These are phyloP conservation scores for Galeopterus variegatus DNA, from an alignment of 2,113 vertebrate genomes.

Conservation along the genomic window DNA sequence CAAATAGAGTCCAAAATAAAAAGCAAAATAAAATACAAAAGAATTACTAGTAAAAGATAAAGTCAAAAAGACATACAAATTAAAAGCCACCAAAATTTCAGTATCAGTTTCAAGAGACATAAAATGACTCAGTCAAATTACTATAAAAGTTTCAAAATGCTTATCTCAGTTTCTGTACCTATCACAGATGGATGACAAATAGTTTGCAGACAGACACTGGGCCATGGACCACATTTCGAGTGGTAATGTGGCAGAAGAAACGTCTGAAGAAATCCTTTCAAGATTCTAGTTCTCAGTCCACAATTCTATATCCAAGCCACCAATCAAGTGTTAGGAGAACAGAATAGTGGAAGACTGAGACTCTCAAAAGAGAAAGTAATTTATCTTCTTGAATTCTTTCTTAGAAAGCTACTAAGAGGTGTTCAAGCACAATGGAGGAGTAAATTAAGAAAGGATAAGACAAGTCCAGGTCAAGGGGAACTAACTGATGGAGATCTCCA, in stretches of 20 bases:
- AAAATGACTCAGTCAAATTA: neutral
- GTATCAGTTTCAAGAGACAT: neutral
- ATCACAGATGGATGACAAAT: neutral
- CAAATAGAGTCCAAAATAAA: neutral
- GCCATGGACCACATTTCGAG: neutral
- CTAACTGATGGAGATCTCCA: accelerated
- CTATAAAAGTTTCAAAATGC: neutral
- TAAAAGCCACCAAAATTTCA: neutral
- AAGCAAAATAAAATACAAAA: neutral
- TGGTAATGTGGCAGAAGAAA: neutral
- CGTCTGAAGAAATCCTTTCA: neutral
- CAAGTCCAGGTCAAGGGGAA: neutral
- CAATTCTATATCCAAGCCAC: neutral
- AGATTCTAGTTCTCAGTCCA: neutral
- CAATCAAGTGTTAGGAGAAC: neutral
- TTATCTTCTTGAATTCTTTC: neutral
- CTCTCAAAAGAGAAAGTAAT: neutral
- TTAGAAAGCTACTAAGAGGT: neutral
- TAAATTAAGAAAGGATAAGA: neutral
- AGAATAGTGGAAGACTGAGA: neutral
- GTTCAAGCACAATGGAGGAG: neutral
- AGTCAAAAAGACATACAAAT: neutral
- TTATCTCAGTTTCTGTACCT: neutral
- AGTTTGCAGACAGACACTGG: neutral
- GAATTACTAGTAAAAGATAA: neutral